Evolutionary conservation across 2,113 vertebrate species (phyloP).

Genomic region (Lagopus leucura): DNA sequence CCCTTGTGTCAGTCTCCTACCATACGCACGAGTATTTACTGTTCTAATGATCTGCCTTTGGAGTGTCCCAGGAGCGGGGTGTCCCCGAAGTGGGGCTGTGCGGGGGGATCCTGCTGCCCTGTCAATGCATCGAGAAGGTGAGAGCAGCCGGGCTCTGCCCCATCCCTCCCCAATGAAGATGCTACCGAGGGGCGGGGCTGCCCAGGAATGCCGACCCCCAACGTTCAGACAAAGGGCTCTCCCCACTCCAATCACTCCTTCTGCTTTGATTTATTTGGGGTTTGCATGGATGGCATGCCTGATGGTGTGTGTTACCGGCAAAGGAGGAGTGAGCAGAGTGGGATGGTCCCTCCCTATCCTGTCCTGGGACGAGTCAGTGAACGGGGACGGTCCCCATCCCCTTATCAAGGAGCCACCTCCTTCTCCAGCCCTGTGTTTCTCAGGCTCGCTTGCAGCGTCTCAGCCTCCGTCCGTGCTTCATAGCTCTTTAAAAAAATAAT

Average conservation of each 20-base stretch:
- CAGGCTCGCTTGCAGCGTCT: background rate
- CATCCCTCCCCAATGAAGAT: background rate
- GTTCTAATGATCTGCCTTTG: background rate
- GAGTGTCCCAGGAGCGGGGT: background rate
- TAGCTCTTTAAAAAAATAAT: background rate
- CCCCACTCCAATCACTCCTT: background rate
- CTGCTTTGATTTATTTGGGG: background rate
- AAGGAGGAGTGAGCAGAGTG: background rate
- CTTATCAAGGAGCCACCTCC: background rate
- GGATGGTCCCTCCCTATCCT: background rate
- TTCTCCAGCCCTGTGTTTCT: background rate
- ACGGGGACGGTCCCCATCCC: background rate
- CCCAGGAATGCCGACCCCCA: background rate
- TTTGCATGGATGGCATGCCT: background rate
- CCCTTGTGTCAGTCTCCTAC: background rate
- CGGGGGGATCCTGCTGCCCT: background rate
- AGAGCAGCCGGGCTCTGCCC: background rate
- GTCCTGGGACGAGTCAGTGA: background rate
- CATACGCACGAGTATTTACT: conserved; percentile 40
- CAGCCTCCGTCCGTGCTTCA: background rate
- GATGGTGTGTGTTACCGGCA: no score
- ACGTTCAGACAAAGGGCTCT: fast-evolving
- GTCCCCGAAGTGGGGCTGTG: background rate
- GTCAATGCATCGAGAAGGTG: background rate
- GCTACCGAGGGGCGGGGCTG: background rate